Percentiles rank a stretch among this genome's conserved stretches.
phyloP scores from a whole-genome alignment of 1,140 invertebrate genomes.

The Ridgeia piscesae region DNA sequence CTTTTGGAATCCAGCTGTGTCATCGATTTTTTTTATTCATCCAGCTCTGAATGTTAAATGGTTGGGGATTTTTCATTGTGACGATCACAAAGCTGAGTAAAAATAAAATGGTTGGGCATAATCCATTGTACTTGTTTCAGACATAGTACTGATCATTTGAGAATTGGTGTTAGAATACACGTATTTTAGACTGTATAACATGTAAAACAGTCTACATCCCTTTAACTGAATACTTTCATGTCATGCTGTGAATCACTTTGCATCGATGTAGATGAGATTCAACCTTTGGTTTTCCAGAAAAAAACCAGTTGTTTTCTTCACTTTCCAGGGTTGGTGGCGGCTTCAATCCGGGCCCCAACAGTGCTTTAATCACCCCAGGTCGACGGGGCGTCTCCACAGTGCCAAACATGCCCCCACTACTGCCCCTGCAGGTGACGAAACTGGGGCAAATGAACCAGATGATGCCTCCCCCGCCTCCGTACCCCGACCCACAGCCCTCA shows the following conservation, averaged over 20 bases:
- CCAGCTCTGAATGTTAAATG: too few species aligned
- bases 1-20: too few species aligned
- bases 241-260: neutral
- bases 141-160: too few species aligned
- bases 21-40: too few species aligned
- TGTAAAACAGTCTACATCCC: too few species aligned
- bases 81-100: too few species aligned
- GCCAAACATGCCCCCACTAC: constrained; percentile 16
- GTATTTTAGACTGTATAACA: too few species aligned
- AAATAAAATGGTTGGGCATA: too few species aligned
- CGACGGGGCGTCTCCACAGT: constrained; percentile 13
- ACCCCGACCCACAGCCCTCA: neutral
- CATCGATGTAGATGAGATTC: neutral
- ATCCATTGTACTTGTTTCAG: too few species aligned
- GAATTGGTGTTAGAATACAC: too few species aligned
- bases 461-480: constrained; percentile 20
- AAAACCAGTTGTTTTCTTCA: neutral
- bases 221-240: neutral
- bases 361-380: constrained; percentile 16
- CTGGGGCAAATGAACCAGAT: neutral
- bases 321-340: constrained; percentile 14
- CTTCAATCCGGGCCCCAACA: constrained; percentile 15
- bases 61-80: too few species aligned
- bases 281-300: neutral
- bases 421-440: neutral